Conservation (phyloP, 2,888 invertebrate genomes). For the Tinea semifulvella region DNA sequence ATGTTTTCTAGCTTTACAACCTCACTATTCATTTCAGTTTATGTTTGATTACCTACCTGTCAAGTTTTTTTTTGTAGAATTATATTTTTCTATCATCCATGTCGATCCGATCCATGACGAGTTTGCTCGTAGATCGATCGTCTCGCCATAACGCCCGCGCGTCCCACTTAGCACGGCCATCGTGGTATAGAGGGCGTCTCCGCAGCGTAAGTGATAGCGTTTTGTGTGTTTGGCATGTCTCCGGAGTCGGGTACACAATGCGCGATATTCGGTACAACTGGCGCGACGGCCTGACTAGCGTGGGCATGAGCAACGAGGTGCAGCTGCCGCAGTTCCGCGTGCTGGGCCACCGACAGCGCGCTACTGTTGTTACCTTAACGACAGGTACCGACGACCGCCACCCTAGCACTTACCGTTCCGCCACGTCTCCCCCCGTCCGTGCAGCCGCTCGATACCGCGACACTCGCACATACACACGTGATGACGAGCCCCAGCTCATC, state of each 20-base stretch:
- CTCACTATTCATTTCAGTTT: slow-evolving; percentile 16
- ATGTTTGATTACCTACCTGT: slow-evolving; percentile 26
- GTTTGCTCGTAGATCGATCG: slow-evolving; percentile 25
- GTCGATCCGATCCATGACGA: slow-evolving; percentile 29
- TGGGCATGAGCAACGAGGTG: slow-evolving; percentile 95
- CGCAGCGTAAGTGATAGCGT: slow-evolving; percentile 67
- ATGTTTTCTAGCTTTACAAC: slow-evolving; percentile 24
- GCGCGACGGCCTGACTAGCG: slow-evolving; percentile 92
- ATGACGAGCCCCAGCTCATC: slow-evolving; percentile 44
- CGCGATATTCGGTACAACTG: slow-evolving; percentile 97
- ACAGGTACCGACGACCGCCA: slow-evolving; percentile 80
- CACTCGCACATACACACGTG: slow-evolving; percentile 58
- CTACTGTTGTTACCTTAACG: slow-evolving; percentile 92
- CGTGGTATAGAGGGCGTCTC: slow-evolving; percentile 36
- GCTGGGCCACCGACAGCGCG: slow-evolving; percentile 94
- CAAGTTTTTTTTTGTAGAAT: slow-evolving; percentile 28
- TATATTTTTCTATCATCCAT: slow-evolving; percentile 54
- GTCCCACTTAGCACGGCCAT: slow-evolving; percentile 32
- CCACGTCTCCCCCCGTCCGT: slow-evolving; percentile 60
- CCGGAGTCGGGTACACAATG: slow-evolving; percentile 96
- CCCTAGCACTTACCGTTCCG: slow-evolving; percentile 52
- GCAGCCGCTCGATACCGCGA: slow-evolving; percentile 51
- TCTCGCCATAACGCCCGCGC: slow-evolving; percentile 34
- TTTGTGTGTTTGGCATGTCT: slow-evolving; percentile 68
- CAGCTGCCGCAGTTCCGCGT: slow-evolving; percentile 97